Evolutionary conservation across 2,797 vertebrate genomes (phyloP).

Genomic region (Petrocephalus schoutedeni): DNA sequence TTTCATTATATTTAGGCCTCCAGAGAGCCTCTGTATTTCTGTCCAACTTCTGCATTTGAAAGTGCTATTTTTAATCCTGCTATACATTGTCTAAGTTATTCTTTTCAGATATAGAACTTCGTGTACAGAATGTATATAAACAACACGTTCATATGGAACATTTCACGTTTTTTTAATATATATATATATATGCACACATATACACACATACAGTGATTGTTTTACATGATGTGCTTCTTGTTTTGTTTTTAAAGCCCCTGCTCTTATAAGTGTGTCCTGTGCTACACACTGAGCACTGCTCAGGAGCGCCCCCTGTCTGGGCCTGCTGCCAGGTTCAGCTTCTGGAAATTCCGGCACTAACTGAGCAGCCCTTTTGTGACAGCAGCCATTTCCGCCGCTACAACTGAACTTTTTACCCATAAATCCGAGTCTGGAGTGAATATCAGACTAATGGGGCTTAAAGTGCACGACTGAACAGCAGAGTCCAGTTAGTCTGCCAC

Average conservation of each 20-base stretch:
- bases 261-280: background rate
- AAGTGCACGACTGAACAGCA: background rate
- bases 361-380: background rate
- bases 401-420: background rate
- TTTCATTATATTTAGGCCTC: background rate
- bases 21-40: background rate
- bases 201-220: background rate
- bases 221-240: slow-evolving; percentile 5
- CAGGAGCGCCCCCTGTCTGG: background rate
- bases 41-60: slow-evolving; percentile 13
- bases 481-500: background rate
- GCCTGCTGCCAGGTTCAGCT: background rate
- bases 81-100: slow-evolving; percentile 16
- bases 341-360: background rate
- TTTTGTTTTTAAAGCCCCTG: background rate
- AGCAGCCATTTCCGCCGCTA: background rate
- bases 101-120: slow-evolving; percentile 2
- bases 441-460: background rate
- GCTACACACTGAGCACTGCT: background rate
- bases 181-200: background rate
- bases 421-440: background rate
- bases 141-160: background rate
- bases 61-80: slow-evolving; percentile 20
- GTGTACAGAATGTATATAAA: slow-evolving; percentile 25
- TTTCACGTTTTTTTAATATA: background rate